These are phyloP conservation scores for Ochropleura plecta DNA, from an alignment of 2,888 invertebrate genomes.

Conservation along the genomic window DNA sequence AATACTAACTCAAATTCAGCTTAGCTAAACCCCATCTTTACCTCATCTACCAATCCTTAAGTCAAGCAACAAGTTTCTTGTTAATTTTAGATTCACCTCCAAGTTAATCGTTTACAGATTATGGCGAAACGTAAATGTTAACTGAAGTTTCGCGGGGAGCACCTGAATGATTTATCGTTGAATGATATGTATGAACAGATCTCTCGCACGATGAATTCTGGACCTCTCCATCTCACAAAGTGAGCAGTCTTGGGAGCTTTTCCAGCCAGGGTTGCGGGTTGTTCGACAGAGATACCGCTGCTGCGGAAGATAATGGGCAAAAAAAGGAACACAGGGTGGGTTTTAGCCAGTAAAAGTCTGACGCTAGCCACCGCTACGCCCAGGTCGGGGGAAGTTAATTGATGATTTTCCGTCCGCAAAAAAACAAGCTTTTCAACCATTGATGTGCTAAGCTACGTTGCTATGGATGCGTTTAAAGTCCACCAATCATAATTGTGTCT, in stretches of 20 bases:
- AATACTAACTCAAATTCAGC: not conserved
- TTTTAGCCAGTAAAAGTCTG: no score
- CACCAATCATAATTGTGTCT: no score
- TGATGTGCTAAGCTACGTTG: no score
- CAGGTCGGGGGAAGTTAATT: no score
- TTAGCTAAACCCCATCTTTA: not conserved
- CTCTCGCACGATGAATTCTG: not conserved
- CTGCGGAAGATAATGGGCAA: no score
- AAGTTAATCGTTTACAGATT: constrained; percentile 52
- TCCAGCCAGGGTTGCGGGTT: no score
- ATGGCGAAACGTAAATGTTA: constrained; percentile 24
- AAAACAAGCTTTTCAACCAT: no score
- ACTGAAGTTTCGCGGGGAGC: constrained; percentile 10
- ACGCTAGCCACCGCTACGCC: no score
- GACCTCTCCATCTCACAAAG: not conserved
- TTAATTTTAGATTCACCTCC: constrained; percentile 42
- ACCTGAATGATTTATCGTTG: constrained; percentile 47
- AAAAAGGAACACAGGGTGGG: no score
- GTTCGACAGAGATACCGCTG: no score
- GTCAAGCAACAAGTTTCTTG: constrained; percentile 49
- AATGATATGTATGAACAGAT: not conserved
- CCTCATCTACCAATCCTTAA: constrained; percentile 8
- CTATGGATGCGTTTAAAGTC: no score
- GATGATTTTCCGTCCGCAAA: no score
- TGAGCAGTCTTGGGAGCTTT: not conserved